Conservation (phyloP, 2,113 vertebrate species). For the Malurus melanocephalus region DNA sequence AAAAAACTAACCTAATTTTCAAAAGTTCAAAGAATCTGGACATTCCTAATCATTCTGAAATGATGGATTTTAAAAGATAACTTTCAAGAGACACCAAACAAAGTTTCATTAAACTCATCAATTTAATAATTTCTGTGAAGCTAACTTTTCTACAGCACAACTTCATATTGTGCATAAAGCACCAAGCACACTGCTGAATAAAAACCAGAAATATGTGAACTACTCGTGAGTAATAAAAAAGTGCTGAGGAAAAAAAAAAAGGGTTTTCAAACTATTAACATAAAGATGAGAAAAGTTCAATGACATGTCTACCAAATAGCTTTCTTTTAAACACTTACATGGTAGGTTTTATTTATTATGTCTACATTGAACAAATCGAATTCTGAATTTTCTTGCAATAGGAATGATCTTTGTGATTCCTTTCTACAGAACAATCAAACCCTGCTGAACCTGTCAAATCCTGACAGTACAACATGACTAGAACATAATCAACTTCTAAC, state of each 20-base stretch:
- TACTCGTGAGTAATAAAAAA: background rate
- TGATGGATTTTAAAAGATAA: background rate
- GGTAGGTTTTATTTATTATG: background rate
- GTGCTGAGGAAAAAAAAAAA: background rate
- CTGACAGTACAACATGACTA: background rate
- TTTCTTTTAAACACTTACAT: background rate
- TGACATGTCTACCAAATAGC: background rate
- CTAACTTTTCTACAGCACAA: background rate
- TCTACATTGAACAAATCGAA: background rate
- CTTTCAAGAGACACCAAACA: background rate
- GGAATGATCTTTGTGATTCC: background rate
- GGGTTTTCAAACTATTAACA: background rate
- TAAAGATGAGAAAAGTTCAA: background rate
- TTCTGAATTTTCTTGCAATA: background rate
- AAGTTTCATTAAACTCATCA: background rate
- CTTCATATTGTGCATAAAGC: background rate
- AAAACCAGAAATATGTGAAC: background rate
- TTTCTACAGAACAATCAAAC: background rate
- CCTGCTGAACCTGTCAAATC: background rate
- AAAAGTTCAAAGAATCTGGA: background rate
- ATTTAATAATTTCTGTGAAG: background rate
- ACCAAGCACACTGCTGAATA: background rate
- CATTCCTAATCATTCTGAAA: background rate
- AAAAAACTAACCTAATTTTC: background rate
- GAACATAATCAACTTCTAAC: background rate